Evolutionary conservation across 30 jellyfish, hydroid and myxozoan species (phyloP), one percentile per base, ranked within the genome.

Genomic region (Rhopilema esculentum): DNA sequence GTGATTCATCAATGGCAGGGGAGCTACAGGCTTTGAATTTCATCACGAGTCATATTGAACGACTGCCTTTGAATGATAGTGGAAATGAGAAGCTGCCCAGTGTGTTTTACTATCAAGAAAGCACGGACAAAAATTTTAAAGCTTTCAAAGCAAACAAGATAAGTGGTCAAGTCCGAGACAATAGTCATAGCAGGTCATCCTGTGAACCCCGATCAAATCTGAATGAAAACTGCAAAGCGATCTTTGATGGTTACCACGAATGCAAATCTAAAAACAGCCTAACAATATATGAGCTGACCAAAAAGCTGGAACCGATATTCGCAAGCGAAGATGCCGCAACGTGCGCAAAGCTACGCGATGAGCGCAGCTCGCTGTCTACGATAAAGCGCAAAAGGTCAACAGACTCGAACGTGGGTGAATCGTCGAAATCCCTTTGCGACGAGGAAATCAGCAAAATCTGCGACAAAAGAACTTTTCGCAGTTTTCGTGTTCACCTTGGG

Each of bases 1-100:
- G 23, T 73, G 84, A 51, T 51, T 40, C 8, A 30, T 17, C 7
- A 51, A 80, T 80, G 79, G 74, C 79, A 23, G 67, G 69, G 75
- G 91, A 83, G 40, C 17, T 83, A 69, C 91, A 83, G 49, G 74
- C 91, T 17, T 9, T 83, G 66, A 83, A 70, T 75, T 83, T 49
- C 27, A 68, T 83, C 25, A 83, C 91, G 50, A 28, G 28, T 30
- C 91, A 52, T 33, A 52, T 83, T 29, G 91, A 83, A 27, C 71
- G 84, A 40, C 77, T 83, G 63, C 91, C 91, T 28, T 22, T 83
- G 29, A 71, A 19, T 7, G 91, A 83, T 27, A 27, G 0, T 30
- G 69, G 62, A 0, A 76, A 72, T 0, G 91, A 83, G 48, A 50
- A 63, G 67, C 49, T 83, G 17, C 85, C 91, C 23, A 8, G 25